Evolutionary conservation across 2,113 vertebrate species (phyloP).

Genomic region (Prionailurus bengalensis): DNA sequence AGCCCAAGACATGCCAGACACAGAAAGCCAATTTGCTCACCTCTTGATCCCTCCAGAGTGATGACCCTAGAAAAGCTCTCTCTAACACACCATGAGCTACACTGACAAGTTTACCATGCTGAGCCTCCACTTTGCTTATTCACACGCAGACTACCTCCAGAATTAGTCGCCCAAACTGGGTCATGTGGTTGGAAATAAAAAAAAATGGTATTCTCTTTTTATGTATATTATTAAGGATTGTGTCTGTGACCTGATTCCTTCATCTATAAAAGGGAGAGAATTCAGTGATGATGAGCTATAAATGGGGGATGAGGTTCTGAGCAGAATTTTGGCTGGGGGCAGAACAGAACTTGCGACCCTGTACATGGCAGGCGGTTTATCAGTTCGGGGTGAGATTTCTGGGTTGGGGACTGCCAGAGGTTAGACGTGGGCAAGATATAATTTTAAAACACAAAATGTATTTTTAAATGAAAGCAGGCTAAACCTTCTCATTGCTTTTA

Average conservation of each 20-base stretch:
- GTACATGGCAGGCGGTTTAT: background rate
- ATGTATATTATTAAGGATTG: background rate
- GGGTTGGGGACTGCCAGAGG: background rate
- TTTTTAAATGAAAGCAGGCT: slow-evolving; percentile 28
- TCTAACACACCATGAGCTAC: background rate
- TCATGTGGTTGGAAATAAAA: background rate
- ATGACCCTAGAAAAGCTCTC: background rate
- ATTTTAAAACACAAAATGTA: background rate
- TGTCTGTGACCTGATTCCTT: background rate
- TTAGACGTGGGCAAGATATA: background rate
- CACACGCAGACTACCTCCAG: background rate
- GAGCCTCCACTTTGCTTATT: background rate
- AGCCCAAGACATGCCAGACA: background rate
- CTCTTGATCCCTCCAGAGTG: background rate
- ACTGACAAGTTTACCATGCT: accelerated
- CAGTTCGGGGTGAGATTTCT: background rate
- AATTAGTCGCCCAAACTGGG: background rate
- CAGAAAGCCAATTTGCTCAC: background rate
- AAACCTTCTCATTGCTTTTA: background rate
- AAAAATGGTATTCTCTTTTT: background rate
- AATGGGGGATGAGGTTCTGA: background rate
- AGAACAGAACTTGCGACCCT: background rate
- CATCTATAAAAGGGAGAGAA: background rate
- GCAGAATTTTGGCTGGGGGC: background rate
- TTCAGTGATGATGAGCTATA: background rate